Base-by-base conservation (phyloP, 2,113 vertebrate species). In the Prionailurus bengalensis region DNA sequence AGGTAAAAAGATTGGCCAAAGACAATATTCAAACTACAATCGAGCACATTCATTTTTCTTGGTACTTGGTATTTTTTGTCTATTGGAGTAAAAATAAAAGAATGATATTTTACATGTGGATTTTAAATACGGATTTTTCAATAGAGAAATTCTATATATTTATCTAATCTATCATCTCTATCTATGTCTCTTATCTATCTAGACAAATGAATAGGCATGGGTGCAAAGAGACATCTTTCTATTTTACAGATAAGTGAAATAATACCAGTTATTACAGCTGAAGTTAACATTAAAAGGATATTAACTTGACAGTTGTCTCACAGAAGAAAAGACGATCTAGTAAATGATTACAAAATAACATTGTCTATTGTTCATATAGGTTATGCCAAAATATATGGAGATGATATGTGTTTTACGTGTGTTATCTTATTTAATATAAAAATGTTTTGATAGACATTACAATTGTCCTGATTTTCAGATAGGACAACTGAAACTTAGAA, bases 341-440 rank as follows among this genome's bases (percentile, higher is more conserved):
- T 85, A 80, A 88, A 74, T 83, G 7, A 25, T 63, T 93, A 71
- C 51, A 42, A 66, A 15, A 51, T 91, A 87, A 42, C 42, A 14
- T 83, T 91, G 36, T 51, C 80, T 71, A 51, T 36, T 80, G 6
- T 3, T 94, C 1, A 36, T 29, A 53, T 31, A 84, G 5, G 79
- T 65, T 74, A 2, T 51, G 42, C 17, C 70, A 83, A 89, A 91
- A 92, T 92, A 51, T 27, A 87, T 15, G 29, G 48, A 91, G 6
- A 84, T 42, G 19, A 39, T 31, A n/a, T 4, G 36, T 45, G 5
- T 7, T 48, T 80, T 74, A 86, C 4, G 13, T 39, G 14, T 81
- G 27, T 73, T 31, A 66, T 55, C 4, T 73, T 89, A 91, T 58
- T 84, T 88, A 78, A 73, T 92, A 65, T 74, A 83, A 51, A 95